Percentiles rank a stretch among this genome's conserved stretches.
Conservation (phyloP, 2,888 invertebrate genomes). For the Ornithoptera alexandrae region DNA sequence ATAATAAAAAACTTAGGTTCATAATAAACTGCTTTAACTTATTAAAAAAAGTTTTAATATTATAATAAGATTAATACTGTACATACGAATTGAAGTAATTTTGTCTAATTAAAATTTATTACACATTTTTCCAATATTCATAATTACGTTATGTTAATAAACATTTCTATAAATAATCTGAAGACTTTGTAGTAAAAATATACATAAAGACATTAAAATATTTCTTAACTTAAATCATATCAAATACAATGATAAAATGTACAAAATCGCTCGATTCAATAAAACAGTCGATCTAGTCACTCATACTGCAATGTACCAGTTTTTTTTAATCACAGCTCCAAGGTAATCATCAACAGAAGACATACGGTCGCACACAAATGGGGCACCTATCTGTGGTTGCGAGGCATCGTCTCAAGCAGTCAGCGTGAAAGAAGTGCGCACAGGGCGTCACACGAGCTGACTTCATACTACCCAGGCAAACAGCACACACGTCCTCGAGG, state of each 20-base stretch:
- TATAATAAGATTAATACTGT: constrained; percentile 6
- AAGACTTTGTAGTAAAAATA: background rate
- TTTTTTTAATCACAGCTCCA: constrained; percentile 10
- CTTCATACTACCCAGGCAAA: constrained; percentile 85
- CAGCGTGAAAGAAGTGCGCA: constrained; percentile 89
- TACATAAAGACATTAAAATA: constrained; percentile 3
- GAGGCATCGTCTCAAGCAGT: constrained; percentile 86
- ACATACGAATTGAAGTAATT: background rate
- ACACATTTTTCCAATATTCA: constrained; percentile 4
- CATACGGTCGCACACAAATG: constrained; percentile 85
- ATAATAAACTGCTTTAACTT: constrained; percentile 4
- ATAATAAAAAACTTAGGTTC: constrained; percentile 17
- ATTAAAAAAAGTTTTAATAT: constrained; percentile 16
- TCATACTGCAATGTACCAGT: constrained; percentile 13
- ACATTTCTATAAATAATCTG: too few relatives aligned
- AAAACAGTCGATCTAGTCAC: background rate
- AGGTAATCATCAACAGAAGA: constrained; percentile 65
- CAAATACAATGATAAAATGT: constrained; percentile 8
- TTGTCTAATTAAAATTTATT: background rate
- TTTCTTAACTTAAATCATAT: constrained; percentile 25
- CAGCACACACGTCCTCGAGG: constrained; percentile 89
- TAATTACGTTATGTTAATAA: background rate
- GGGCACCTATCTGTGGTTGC: constrained; percentile 85
- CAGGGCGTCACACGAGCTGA: constrained; percentile 88
- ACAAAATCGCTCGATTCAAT: constrained; percentile 8